Evolutionary conservation across 2,888 invertebrate genomes (phyloP).

Genomic region (Pheosia gnoma): DNA sequence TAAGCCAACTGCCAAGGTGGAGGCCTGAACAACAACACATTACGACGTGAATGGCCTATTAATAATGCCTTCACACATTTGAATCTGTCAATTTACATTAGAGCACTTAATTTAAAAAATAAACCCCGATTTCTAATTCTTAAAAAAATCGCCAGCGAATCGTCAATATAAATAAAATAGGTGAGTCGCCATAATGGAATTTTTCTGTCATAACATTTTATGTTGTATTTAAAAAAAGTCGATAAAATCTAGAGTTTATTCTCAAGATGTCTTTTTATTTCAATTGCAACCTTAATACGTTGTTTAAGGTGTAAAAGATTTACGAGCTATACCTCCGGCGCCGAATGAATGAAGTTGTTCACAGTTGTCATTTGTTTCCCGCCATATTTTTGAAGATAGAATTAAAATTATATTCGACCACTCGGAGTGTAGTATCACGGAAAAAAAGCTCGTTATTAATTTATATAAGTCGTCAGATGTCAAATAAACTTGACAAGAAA

Average conservation of each 20-base stretch:
- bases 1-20: not conserved
- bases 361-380: constrained; percentile 12
- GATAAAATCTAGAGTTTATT: constrained; percentile 3
- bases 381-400: constrained; percentile 2
- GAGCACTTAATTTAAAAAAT: constrained; percentile 20
- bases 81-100: constrained; percentile 25
- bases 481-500: constrained; percentile 1
- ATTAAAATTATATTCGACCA: not conserved
- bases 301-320: constrained; percentile 21
- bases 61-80: constrained; percentile 15
- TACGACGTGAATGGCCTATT: constrained; percentile 9
- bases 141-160: constrained; percentile 16
- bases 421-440: not conserved
- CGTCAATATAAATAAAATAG: constrained; percentile 14
- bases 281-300: constrained; percentile 1
- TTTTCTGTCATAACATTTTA: constrained; percentile 30
- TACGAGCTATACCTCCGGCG: constrained; percentile 11
- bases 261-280: constrained; percentile 11
- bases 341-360: constrained; percentile 21
- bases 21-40: not conserved
- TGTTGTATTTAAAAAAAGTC: constrained; percentile 11
- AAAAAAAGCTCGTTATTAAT: constrained; percentile 1
- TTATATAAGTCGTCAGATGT: constrained; percentile 3
- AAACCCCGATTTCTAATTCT: constrained; percentile 15
- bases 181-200: constrained; percentile 17